Base-by-base conservation (phyloP, 2,113 vertebrate species). In the Mionectes macconnelli region DNA sequence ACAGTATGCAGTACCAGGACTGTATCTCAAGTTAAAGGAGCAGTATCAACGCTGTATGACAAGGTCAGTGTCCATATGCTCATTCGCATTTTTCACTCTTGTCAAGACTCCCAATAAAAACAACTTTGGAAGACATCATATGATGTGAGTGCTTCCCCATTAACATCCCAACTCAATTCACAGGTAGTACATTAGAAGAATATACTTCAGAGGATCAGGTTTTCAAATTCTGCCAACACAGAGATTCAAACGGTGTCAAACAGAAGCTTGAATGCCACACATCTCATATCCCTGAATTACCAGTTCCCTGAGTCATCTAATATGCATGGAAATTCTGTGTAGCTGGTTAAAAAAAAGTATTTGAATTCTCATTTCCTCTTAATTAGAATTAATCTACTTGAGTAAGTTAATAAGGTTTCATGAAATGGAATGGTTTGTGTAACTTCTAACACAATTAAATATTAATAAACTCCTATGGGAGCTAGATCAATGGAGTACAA, bases 381-480 rank as follows among this genome's bases (percentile, higher is more conserved):
- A 86, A 82, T 94, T 94, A 78, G 37, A 63, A 89, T 83, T 78
- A 94, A 88, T 80, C 56, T 95, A 92, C 49, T 79, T 87, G 69
- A 93, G 52, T 69, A 94, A 91, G 56, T 73, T 94, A 95, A 91
- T 78, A 93, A 56, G 44, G 27, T 47, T 87, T 80, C 40, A 76
- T 78, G 60, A 95, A 94, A 95, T 69, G 5, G 55, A 67, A 37
- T 90, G 80, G 73, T 73, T 94, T 87, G 91, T 90, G 79, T 95
- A 97, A 92, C 92, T 76, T 82, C 67, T 93, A 97, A 90, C 45
- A 89, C 86, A 96, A 95, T 95, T 96, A 96, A 97, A 97, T 91
- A 92, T 92, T 96, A 97, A 97, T 90, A 87, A 95, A 87, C 56
- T 96, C 89, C 73, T 52, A 14, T 74, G 83, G 75, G 77, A 97